These are phyloP conservation scores for Corythornis leucogaster DNA, from an alignment of 2,797 vertebrate genomes.

Conservation along the genomic window DNA sequence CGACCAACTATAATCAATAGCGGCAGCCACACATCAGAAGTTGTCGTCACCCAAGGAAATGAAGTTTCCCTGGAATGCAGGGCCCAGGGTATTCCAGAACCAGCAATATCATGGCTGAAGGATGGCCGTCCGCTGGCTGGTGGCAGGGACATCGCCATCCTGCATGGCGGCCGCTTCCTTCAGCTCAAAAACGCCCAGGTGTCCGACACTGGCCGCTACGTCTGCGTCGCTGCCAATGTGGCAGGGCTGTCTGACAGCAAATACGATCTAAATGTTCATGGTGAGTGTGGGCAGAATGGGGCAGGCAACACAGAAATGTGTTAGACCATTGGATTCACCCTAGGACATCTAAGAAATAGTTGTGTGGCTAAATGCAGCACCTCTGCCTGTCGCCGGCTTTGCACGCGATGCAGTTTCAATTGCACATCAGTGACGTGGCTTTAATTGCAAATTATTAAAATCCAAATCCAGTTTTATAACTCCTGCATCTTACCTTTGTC, in stretches of 20 bases:
- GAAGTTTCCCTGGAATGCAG: slow-evolving; percentile 87
- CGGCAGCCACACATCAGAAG: slow-evolving; percentile 66
- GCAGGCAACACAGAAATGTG: not conserved
- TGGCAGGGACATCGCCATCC: slow-evolving; percentile 73
- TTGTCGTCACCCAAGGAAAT: slow-evolving; percentile 81
- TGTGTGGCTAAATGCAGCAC: not conserved
- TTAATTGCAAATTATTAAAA: not conserved
- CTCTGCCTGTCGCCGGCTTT: not conserved
- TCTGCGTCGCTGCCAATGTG: slow-evolving; percentile 90
- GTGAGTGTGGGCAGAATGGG: slow-evolving; percentile 74
- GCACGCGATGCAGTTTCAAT: not conserved
- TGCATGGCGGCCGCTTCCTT: slow-evolving; percentile 83
- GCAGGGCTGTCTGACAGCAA: slow-evolving; percentile 92
- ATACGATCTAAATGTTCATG: slow-evolving; percentile 89
- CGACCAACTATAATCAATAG: slow-evolving; percentile 85
- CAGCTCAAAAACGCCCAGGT: slow-evolving; percentile 83
- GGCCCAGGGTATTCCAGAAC: slow-evolving; percentile 87
- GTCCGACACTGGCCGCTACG: slow-evolving; percentile 90
- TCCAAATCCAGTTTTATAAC: not conserved
- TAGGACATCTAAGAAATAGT: fast-evolving
- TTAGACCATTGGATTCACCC: not conserved
- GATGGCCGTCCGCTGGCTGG: slow-evolving; percentile 85
- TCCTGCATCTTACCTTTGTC: not conserved
- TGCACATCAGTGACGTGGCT: not conserved
- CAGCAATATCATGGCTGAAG: slow-evolving; percentile 90